Conservation (phyloP, 2,797 vertebrate species). For the Miichthys miiuy region DNA sequence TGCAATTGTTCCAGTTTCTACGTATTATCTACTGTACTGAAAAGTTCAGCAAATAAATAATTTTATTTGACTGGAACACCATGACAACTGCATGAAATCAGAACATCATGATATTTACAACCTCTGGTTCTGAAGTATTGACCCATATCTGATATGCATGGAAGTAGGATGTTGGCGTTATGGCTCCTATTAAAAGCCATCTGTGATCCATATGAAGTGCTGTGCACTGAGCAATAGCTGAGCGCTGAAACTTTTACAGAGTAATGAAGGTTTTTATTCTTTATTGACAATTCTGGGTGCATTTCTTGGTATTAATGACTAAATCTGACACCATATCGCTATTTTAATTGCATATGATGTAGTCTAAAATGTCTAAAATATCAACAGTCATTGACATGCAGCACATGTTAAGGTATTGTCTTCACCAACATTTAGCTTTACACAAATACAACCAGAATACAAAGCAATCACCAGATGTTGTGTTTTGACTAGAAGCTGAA, state of each 20-base stretch:
- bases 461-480: neutral
- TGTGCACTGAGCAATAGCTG: conserved; percentile 33
- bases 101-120: conserved; percentile 26
- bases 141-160: conserved; percentile 47
- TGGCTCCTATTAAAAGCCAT: conserved; percentile 43
- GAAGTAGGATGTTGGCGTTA: conserved; percentile 43
- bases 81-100: conserved; percentile 43
- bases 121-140: conserved; percentile 27
- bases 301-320: neutral
- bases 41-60: neutral
- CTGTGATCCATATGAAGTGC: conserved; percentile 52
- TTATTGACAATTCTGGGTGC: neutral
- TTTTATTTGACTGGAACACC: conserved; percentile 6
- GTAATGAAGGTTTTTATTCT: neutral
- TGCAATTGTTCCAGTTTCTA: neutral
- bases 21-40: neutral
- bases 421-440: neutral
- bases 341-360: neutral
- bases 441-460: neutral
- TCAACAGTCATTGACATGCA: neutral
- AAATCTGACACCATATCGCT: neutral
- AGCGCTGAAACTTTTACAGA: neutral
- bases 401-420: neutral
- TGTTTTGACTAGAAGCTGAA: neutral
- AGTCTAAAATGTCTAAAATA: neutral